Base-by-base conservation (phyloP, 2,113 vertebrate genomes). In the Callipepla californica region DNA sequence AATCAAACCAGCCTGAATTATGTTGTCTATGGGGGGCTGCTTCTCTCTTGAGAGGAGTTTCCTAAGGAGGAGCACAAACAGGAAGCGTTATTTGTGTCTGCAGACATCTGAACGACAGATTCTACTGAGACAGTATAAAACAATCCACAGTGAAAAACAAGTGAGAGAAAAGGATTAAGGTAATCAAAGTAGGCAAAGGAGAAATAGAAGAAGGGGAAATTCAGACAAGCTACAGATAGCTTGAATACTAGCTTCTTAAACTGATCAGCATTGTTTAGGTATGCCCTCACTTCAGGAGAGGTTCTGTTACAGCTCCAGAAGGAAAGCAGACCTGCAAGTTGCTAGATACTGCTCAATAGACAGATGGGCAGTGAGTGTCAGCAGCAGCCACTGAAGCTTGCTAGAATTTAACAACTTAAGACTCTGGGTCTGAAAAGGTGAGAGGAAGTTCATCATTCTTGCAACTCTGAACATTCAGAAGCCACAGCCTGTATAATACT, bases 1-100 rank as follows among this genome's bases (percentile, higher is more conserved):
- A 88, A 99, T 98, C 95, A 99, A 97, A 70, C 98, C 98, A 47
- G 98, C 98, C 47, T 96, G 92, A 68, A 99, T 98, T 59, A 99
- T 98, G 59, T 59, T 97, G 94, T 99, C 98, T 72, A 99, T 98
- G 16, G 99, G 98, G 68, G 99, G 99, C 70, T 99, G 98, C 72
- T 98, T 98, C 94, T 99, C 99, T 69, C 99, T 98, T 8, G 99
- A 99, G 38, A 99, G 98, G 73, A 99, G 97, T 95, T 99, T 99
- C 97, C 99, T 99, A 96, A 83, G 34, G 42, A 80, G 28, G 25
- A 89, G 87, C 16, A 45, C 20, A 91, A 91, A 84, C 12, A 82
- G 30, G 66, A 92, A 57, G 59, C 3, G 79, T 84, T 88, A 72
- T 18, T 91, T 92, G 55, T 36, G 6, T 30, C 25, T 69, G 48